phyloP scores from a whole-genome alignment of 92 coral and sea anemone species.

The Epizoanthus stellaris region DNA sequence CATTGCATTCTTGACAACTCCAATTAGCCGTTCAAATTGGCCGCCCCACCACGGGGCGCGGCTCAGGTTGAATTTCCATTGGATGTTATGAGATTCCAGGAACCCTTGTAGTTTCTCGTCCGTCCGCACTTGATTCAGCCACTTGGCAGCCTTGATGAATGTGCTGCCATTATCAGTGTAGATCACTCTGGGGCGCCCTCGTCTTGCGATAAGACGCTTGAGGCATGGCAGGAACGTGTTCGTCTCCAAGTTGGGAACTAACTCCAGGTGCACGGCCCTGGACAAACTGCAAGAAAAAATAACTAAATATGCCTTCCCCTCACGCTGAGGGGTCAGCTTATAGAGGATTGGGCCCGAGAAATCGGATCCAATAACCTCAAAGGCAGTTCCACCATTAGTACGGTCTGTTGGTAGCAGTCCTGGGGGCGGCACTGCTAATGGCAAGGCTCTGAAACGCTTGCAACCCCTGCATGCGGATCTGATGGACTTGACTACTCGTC shows the following conservation, averaged over 20 bases:
- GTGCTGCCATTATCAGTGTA: slow-evolving; percentile 72
- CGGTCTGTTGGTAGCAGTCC: slow-evolving; percentile 25
- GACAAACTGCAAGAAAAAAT: slow-evolving; percentile 68
- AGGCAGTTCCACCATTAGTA: slow-evolving; percentile 45
- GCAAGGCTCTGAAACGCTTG: slow-evolving; percentile 55
- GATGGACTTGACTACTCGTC: slow-evolving; percentile 65
- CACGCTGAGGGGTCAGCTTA: slow-evolving; percentile 40
- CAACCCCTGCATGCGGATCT: slow-evolving; percentile 67
- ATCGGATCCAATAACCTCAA: slow-evolving; percentile 54
- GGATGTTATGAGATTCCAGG: slow-evolving; percentile 61
- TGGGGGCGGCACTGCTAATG: slow-evolving; percentile 61
- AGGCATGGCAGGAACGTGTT: slow-evolving; percentile 53
- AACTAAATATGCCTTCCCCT: slow-evolving; percentile 63
- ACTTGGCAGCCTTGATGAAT: slow-evolving; percentile 61
- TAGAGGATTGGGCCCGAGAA: slow-evolving; percentile 66
- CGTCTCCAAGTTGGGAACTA: slow-evolving; percentile 55
- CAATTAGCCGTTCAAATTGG: slow-evolving; percentile 63
- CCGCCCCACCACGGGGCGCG: slow-evolving; percentile 38
- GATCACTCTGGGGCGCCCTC: slow-evolving; percentile 66
- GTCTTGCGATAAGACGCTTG: slow-evolving; percentile 60
- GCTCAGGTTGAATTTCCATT: slow-evolving; percentile 59
- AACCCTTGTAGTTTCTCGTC: slow-evolving; percentile 47
- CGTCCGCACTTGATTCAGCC: slow-evolving; percentile 45
- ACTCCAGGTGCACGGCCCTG: slow-evolving; percentile 63
- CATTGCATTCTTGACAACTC: slow-evolving; percentile 48